These are phyloP conservation scores for Ochropacha duplaris DNA, from an alignment of 2,888 invertebrate species.

Conservation along the genomic window DNA sequence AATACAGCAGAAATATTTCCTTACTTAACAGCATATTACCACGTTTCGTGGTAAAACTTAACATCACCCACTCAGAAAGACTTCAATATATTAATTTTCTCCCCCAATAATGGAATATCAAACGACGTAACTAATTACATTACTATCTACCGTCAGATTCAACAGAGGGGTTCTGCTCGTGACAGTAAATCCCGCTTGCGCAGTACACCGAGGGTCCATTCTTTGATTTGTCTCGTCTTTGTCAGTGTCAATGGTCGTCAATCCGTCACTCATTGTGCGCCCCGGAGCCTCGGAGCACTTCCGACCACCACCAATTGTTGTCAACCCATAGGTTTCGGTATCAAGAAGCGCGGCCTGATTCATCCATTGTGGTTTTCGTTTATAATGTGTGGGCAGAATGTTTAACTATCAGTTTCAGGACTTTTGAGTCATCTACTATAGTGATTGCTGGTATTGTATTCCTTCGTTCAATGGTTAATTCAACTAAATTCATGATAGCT, in stretches of 20 bases:
- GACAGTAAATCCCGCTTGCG: slow-evolving; percentile 2
- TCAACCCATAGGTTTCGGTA: not conserved
- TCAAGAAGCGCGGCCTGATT: slow-evolving; percentile 7
- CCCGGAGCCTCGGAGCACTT: slow-evolving; percentile 31
- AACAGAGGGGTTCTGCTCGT: not conserved
- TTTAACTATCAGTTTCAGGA: not conserved
- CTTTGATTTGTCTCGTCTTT: slow-evolving; percentile 58
- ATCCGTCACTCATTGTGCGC: slow-evolving; percentile 56
- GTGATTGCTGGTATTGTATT: not conserved
- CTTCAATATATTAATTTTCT: not conserved
- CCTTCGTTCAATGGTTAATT: not conserved
- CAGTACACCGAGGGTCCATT: slow-evolving; percentile 31
- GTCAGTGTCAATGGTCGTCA: slow-evolving; percentile 45
- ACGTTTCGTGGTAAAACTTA: not conserved
- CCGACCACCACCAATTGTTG: slow-evolving; percentile 39
- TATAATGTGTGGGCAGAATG: slow-evolving; percentile 6
- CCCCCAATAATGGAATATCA: not conserved
- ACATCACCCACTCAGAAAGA: not conserved
- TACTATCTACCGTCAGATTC: slow-evolving; percentile 2
- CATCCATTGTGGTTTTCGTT: slow-evolving; percentile 7
- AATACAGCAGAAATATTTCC: not conserved
- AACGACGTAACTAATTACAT: slow-evolving; percentile 8
- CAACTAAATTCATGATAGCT: not conserved
- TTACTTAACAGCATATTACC: not conserved
- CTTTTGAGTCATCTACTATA: not conserved